Evolutionary conservation across 2,888 invertebrate species (phyloP).

Genomic region (Folsomia candida): DNA sequence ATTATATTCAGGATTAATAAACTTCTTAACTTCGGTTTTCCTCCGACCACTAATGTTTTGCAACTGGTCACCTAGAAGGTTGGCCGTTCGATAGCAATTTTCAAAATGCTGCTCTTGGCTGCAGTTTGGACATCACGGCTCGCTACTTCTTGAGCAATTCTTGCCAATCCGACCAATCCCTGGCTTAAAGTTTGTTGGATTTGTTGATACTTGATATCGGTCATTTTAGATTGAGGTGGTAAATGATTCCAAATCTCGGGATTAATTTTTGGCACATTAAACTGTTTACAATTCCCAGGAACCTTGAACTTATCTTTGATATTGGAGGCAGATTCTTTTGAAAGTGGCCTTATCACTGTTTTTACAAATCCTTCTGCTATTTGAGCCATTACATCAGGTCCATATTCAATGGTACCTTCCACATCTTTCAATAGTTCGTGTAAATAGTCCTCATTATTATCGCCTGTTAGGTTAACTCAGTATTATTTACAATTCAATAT

Average conservation of each 20-base stretch:
- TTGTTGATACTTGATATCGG: not conserved
- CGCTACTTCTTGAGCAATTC: not conserved
- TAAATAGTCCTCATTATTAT: too few relatives aligned
- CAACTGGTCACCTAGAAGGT: not conserved
- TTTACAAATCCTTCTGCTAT: too few relatives aligned
- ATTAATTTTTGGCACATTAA: conserved; percentile 16
- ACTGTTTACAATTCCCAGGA: conserved; percentile 8
- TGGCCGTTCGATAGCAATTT: not conserved
- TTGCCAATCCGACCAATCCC: not conserved
- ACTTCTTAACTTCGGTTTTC: not conserved
- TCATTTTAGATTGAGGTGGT: not conserved
- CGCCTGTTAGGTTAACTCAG: too few relatives aligned
- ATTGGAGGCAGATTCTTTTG: conserved; percentile 5
- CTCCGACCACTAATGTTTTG: not conserved
- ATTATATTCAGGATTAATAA: conserved; percentile 13
- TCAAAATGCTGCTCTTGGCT: not conserved
- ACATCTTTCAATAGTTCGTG: too few relatives aligned
- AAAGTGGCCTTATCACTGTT: not conserved
- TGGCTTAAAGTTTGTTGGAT: not conserved
- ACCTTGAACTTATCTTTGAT: not conserved
- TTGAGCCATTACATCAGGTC: too few relatives aligned
- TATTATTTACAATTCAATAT: too few relatives aligned
- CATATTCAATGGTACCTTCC: too few relatives aligned
- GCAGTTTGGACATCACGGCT: too few relatives aligned
- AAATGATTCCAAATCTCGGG: conserved; percentile 17